Base-by-base conservation (phyloP, 2,888 invertebrate species). In the Morpho deidamia region DNA sequence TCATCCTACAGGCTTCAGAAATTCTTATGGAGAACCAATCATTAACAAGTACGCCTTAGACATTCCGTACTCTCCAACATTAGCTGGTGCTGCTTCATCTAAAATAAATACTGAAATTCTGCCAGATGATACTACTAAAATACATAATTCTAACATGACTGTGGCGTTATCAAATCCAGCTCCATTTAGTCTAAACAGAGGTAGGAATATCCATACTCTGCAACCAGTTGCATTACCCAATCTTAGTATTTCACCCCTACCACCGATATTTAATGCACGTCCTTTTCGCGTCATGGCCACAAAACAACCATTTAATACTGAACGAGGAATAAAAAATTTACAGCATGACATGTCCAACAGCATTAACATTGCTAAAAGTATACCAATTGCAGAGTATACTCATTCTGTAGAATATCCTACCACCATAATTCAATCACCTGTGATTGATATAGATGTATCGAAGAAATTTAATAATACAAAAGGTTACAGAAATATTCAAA, bases 361-460 rank as follows among this genome's bases (percentile, higher is more conserved):
- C 61, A 81, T 92, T 8, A 89, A 92, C 66, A 81, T 93, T 14
- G 77, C 91, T 44, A 92, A 93, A 66, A 94, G 94, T 69, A 86
- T 95, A 49, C 92, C 93, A 41, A 66, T 95, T 7, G 92, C 92
- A 3, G 93, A 94, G 69, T 94, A 91, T 66, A 85, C 94, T 0
- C 93, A 94, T 41, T 93, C 94, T 1, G 88, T 95, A 41, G 94
- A 94, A 63, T 94, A 94, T 74, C 94, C 95, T 8, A 91, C 94
- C 41, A 93, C 93, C 62, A 90, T 93, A 51, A 91, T 94, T 54
- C 92, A 94, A 66, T 92, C 95, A 11, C 93, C 94, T 11, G 68
- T 93, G n/a, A 87, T 93, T 51, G 94, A 94, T 66, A 79, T 93
- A 41, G 88, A 90, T 49, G 70, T 81, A 11, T 60, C 73, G 12